Evolutionary conservation across 2,797 vertebrate genomes (phyloP), one percentile per base, ranked within the genome.

Genomic region (Trichosurus vulpecula): DNA sequence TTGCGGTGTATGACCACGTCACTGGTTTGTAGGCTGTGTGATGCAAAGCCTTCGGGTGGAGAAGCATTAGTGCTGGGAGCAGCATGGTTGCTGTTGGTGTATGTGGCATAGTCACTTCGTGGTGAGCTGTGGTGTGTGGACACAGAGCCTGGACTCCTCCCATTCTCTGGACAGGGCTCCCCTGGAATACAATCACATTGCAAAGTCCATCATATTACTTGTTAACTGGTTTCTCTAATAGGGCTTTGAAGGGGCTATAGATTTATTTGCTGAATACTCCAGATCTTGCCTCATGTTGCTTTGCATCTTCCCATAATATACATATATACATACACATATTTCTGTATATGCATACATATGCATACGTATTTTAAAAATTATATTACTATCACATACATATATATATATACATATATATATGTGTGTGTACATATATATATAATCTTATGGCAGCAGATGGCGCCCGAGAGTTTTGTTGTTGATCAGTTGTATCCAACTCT

Each of bases 71-170:
- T 98, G 19, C 98, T 97, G 54, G 99, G 98, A n/a, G 93, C 98
- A 3, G 98, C 98, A 2, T 99, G 97, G 97, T 99, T 99, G 94
- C 99, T 99, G 99, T 99, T 99, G 96, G 98, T 98, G 0, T 99
- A 99, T 0, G 99, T 98, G 2, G 99, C 98, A 95, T 99, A 99
- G 98, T 99, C 99, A 74, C 99, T 99, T 98, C 99, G 99, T 0
- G 99, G 99, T 81, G 99, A 99, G 98, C 99, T 99, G 99, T 99
- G 99, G 98, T 99, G 99, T 0, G 99, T 99, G 89, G 99, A 99
- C 66, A 99, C 99, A 0, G 99, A 99, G 94, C 99, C 99, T 31
- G 99, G 99, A 98, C 99, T 99, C 96, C 99, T 99, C 92, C 99
- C 99, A 87, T 99, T 99, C 98, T 99, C 99, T 54, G 99, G 99